These are phyloP conservation scores for Helogale parvula DNA, from an alignment of 2,113 vertebrate genomes.

Conservation along the genomic window DNA sequence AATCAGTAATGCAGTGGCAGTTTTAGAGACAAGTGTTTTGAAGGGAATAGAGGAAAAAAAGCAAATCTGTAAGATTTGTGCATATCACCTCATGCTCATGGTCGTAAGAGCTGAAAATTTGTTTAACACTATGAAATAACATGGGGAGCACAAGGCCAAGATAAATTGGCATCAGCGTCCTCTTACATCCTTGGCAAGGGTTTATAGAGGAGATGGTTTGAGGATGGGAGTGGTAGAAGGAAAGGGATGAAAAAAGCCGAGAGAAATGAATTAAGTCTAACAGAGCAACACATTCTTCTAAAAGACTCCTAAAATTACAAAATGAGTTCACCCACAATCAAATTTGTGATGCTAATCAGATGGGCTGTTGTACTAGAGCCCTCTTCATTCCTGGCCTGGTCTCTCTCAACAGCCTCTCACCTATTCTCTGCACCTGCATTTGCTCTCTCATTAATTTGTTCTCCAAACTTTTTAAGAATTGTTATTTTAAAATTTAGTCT, in stretches of 20 bases:
- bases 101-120: conserved; percentile 21
- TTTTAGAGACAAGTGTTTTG: conserved; percentile 35
- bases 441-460: background rate
- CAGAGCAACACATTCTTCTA: background rate
- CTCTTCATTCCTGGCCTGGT: background rate
- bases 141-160: background rate
- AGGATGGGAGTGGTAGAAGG: background rate
- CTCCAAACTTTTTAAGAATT: conserved; percentile 21
- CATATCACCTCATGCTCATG: background rate
- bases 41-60: background rate
- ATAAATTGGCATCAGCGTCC: background rate
- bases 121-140: conserved; percentile 8
- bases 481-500: conserved; percentile 39
- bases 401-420: conserved; percentile 33
- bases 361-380: background rate
- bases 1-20: background rate
- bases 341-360: conserved; percentile 36
- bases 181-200: background rate
- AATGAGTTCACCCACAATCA: conserved; percentile 21
- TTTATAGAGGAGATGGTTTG: background rate
- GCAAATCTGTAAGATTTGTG: background rate
- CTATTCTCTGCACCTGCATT: background rate
- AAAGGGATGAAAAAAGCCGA: background rate
- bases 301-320: background rate
- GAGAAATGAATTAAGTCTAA: background rate